phyloP scores from a whole-genome alignment of 2,113 vertebrate genomes.

The Herpailurus yagouaroundi region DNA sequence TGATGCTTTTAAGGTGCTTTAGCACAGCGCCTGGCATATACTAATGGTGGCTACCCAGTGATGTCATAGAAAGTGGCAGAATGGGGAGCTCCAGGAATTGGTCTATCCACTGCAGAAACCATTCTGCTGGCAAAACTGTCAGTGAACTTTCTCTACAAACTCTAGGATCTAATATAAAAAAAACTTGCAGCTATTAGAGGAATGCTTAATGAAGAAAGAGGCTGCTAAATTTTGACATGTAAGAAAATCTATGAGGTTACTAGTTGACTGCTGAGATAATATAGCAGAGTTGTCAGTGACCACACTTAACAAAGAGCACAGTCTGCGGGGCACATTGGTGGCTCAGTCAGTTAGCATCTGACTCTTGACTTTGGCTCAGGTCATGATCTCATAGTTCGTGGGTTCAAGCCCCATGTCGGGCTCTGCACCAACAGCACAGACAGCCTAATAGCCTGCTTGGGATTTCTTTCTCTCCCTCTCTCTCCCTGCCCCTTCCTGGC shows the following conservation, averaged over 20 bases:
- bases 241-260: not conserved
- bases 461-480: too few species aligned
- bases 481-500: too few species aligned
- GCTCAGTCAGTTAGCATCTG: too few species aligned
- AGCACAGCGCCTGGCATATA: not conserved
- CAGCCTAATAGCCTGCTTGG: too few species aligned
- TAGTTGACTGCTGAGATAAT: not conserved
- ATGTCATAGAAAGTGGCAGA: not conserved
- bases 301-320: not conserved
- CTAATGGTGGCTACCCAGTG: not conserved
- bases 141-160: not conserved
- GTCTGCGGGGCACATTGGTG: too few species aligned
- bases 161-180: not conserved
- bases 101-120: not conserved
- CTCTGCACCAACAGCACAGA: too few species aligned
- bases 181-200: not conserved
- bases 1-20: not conserved
- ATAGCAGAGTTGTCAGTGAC: not conserved
- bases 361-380: too few species aligned
- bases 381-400: too few species aligned
- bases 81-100: not conserved
- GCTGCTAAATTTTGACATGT: not conserved
- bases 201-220: constrained; percentile 28
- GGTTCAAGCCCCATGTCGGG: too few species aligned
- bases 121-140: not conserved